Evolutionary conservation across 2,888 invertebrate species (phyloP), one percentile per base, ranked within the genome.

Genomic region (Eudasyphora cyanicolor): DNA sequence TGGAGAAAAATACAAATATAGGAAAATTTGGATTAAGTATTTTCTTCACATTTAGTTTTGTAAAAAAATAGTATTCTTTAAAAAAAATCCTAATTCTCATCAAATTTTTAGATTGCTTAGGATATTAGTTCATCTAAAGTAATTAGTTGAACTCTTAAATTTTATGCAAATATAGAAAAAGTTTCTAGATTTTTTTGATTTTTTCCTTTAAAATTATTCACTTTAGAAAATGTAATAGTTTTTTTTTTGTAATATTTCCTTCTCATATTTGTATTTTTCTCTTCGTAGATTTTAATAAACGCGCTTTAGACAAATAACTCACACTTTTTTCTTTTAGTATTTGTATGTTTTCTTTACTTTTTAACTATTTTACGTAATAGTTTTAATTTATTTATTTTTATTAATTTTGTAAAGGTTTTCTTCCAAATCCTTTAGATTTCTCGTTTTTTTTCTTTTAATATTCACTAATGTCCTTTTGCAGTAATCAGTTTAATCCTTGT

Each of bases 401-500:
- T 69, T 64, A 27, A 5, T 60, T 27, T 42, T 21, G 21, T 4
- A 21, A 0, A 24, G n/a, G 21, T 24, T 21, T 19, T 51, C 51
- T n/a, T 51, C 35, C 5, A 62, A 32, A 51, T 49, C 49, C 27
- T 64, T 24, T 51, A 62, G 67, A 29, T 35, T 67, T 75, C 38
- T 75, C 19, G 32, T 3, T 57, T 29, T 32, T 32, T 62, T 12
- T 71, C 27, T 64, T 29, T 62, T 42, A 38, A 38, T n/a, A 29
- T 62, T 70, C n/a, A n/a, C n/a, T 29, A 38, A 70, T 29, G 62
- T 54, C 24, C 24, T 6, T 75, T 77, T 19, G 24, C 62, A 64
- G 27, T 69, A 32, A 38, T 54, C n/a, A n/a, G 69, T 29, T 76
- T 64, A 64, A 57, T 42, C 69, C 42, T 45, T 60, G 75, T 60